Conservation (phyloP, 2,888 invertebrate species). For the Neoascia interrupta region DNA sequence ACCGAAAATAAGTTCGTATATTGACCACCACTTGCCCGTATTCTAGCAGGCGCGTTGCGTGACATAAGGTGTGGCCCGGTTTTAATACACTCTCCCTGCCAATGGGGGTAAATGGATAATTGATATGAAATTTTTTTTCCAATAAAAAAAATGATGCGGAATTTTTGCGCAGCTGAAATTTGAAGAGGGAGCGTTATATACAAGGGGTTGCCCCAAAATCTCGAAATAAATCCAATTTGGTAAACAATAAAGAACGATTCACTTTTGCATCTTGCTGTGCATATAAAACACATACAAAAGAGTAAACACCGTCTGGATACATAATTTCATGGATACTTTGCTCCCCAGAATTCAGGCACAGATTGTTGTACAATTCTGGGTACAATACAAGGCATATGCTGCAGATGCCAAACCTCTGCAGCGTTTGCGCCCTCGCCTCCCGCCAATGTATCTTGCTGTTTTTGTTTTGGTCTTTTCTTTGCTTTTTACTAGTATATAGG, state of each 20-base stretch:
- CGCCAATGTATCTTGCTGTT: conserved; percentile 40
- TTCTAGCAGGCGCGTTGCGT: conserved; percentile 31
- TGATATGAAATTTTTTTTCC: conserved; percentile 58
- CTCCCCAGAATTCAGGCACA: conserved; percentile 41
- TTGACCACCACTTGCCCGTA: conserved; percentile 49
- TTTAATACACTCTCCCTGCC: conserved; percentile 22
- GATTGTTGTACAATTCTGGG: conserved; percentile 3
- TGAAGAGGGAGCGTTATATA: neutral
- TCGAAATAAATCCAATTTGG: conserved; percentile 56
- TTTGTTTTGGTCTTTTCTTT: conserved; percentile 45
- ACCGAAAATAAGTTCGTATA: conserved; percentile 51
- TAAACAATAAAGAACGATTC: conserved; percentile 52
- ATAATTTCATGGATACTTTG: conserved; percentile 58
- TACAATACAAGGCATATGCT: too few species aligned
- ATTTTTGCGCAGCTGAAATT: conserved; percentile 37
- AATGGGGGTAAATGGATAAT: conserved; percentile 23
- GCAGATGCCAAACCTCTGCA: conserved; percentile 44
- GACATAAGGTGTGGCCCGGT: conserved; percentile 57
- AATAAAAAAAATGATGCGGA: conserved; percentile 49
- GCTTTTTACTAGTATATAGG: conserved; percentile 48
- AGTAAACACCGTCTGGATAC: conserved; percentile 61
- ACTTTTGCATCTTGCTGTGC: conserved; percentile 31
- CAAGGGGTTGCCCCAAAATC: conserved; percentile 28
- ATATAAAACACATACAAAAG: conserved; percentile 18
- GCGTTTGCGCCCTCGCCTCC: conserved; percentile 9